Evolutionary conservation across 2,113 vertebrate species (phyloP).

Genomic region (Pungitius pungitius): DNA sequence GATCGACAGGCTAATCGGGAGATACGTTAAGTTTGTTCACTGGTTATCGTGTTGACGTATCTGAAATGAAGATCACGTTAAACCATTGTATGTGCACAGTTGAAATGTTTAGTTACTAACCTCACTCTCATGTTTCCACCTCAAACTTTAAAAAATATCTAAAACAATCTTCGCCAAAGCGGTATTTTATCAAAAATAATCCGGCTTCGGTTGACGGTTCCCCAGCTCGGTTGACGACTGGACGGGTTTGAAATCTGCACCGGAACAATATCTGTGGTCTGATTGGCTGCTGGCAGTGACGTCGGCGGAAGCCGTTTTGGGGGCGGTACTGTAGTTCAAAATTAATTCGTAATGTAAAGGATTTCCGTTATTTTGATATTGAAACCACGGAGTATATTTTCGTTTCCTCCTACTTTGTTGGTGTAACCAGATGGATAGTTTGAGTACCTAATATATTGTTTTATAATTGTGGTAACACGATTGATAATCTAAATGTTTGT

Average conservation of each 20-base stretch:
- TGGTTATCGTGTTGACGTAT: no score
- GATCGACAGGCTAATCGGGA: slow-evolving; percentile 19
- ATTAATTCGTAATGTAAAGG: neutral
- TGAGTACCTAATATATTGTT: no score
- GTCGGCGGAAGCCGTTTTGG: slow-evolving; percentile 2
- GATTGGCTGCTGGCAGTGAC: slow-evolving; percentile 55
- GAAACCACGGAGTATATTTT: neutral
- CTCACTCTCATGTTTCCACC: slow-evolving; percentile 71
- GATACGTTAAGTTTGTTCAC: neutral
- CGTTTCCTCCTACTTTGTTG: neutral
- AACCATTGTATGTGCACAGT: no score
- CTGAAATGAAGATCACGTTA: neutral
- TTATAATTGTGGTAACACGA: no score
- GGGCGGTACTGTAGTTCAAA: neutral
- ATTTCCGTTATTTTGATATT: neutral
- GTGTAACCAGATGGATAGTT: no score
- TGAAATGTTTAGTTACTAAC: slow-evolving; percentile 42
- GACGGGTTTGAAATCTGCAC: slow-evolving; percentile 65
- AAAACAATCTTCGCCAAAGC: neutral
- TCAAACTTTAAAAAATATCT: neutral
- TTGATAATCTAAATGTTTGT: no score
- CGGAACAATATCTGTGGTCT: slow-evolving; percentile 30
- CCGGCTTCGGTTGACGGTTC: neutral
- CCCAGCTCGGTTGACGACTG: slow-evolving; percentile 17
- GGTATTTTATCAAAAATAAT: neutral